Evolutionary conservation across 2,113 vertebrate genomes (phyloP), one percentile per base, ranked within the genome.

Genomic region (Mionectes macconnelli): DNA sequence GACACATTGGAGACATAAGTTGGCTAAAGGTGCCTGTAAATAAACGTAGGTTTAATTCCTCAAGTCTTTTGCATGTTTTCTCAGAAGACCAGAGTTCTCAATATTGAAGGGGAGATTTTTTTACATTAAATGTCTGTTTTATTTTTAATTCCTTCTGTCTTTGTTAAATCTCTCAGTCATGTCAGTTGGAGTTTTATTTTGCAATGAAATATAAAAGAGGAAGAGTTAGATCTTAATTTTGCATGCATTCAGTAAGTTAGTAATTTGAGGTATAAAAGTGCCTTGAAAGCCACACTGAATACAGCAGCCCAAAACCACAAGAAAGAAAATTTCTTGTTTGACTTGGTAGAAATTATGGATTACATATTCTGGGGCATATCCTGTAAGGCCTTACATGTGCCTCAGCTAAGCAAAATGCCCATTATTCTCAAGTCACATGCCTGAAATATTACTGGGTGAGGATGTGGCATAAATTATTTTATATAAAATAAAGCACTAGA

Each of bases 381-480:
- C 59, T 83, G 5, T 53, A 85, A 62, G 23, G 66, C 49, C 30
- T 93, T 73, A 23, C 24, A 84, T 95, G 18, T 74, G 67, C 30
- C 84, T 96, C 82, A 94, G 50, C 72, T 67, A 59, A 85, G 84
- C 82, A 94, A 91, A 84, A 70, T 57, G 81, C 81, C 74, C 23
- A 1, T 80, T 88, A 45, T 77, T 83, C 47, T 95, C 82, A 67
- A 79, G 67, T 95, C 70, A 80, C 45, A 7, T 77, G 87, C 64
- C 87, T 88, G 82, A 90, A 83, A 80, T 94, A 93, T 69, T 57
- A 68, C 50, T 63, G 87, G 50, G 55, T 88, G 79, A 80, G 52
- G 55, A 69, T 86, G 76, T 80, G 78, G 59, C 76, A 83, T 81
- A 90, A 86, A 77, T 90, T 68, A 80, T 83, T 85, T 90, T 93